Conservation (phyloP, 1,140 invertebrate genomes). For the Drosophila saltans region DNA sequence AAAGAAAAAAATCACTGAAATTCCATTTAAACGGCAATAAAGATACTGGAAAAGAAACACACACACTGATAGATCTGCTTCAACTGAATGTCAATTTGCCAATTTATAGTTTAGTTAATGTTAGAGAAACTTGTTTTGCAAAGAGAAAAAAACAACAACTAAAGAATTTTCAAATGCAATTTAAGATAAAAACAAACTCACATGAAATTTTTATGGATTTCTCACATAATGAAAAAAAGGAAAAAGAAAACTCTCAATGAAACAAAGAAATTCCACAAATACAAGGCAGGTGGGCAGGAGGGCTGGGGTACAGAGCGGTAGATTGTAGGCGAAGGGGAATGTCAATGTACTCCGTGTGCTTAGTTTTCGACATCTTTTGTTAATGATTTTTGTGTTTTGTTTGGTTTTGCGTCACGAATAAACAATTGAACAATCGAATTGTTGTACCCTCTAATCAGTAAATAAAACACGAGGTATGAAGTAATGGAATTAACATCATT, state of each 20-base stretch:
- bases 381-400: background rate
- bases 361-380: background rate
- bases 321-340: background rate
- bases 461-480: too few relatives aligned
- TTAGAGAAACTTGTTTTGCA: background rate
- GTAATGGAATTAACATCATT: too few relatives aligned
- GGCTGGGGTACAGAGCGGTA: too few relatives aligned
- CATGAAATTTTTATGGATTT: too few relatives aligned
- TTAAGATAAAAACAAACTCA: too few relatives aligned
- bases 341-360: constrained; percentile 13
- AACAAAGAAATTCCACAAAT: too few relatives aligned
- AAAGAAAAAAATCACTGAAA: constrained; percentile 26
- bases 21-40: constrained; percentile 28
- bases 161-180: too few relatives aligned
- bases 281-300: too few relatives aligned
- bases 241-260: too few relatives aligned
- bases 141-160: too few relatives aligned
- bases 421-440: background rate
- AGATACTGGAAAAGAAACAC: constrained; percentile 30
- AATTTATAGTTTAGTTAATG: too few relatives aligned
- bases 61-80: constrained; percentile 36
- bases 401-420: background rate
- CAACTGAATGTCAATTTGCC: constrained; percentile 45
- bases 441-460: background rate
- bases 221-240: too few relatives aligned